Base-by-base conservation (phyloP, 2,113 vertebrate species). In the Cephalopterus ornatus region DNA sequence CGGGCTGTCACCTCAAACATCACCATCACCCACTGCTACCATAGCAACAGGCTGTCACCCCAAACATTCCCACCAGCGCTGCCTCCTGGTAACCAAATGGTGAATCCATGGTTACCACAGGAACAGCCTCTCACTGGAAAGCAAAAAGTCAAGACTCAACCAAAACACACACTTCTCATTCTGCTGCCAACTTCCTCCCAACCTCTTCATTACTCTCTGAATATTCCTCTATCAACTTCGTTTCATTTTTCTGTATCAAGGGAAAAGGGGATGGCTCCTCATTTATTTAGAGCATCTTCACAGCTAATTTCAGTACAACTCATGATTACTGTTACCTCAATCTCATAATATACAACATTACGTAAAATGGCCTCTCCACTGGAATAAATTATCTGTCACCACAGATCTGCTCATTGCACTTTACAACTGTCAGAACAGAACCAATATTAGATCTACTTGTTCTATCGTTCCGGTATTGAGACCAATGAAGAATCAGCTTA, bases 1-100 rank as follows among this genome's bases (percentile, higher is more conserved):
- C 7, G 3, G 4, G 2, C 44, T 21, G 21, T 3, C 18, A 17
- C 15, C n/a, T 30, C 33, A 23, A 32, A 9, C 27, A 4, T 3
- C 24, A 1, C 6, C 20, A 9, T 10, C 19, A 20, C 41, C 41
- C 41, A 42, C 41, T 42, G 41, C 41, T 42, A 42, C 41, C 41
- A 47, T 23, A 47, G 11, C 50, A 52, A 52, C 26, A 16, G 27
- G 27, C 28, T 53, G 55, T 13, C 55, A 56, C 55, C 55, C 8
- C 55, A 42, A 55, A 42, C 41, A 37, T 10, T 20, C 33, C 33
- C 77, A 30, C 26, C 39, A 20, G 49, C 8, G 16, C 62, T 67
- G 47, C 9, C 59, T 52, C 47, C 37, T 18, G 41, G 22, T 1
- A 47, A 47, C 13, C 42, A 22, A 11, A 20, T 0, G 12, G 5